Base-by-base conservation (phyloP, 2,888 invertebrate genomes). In the Achlya flavicornis region DNA sequence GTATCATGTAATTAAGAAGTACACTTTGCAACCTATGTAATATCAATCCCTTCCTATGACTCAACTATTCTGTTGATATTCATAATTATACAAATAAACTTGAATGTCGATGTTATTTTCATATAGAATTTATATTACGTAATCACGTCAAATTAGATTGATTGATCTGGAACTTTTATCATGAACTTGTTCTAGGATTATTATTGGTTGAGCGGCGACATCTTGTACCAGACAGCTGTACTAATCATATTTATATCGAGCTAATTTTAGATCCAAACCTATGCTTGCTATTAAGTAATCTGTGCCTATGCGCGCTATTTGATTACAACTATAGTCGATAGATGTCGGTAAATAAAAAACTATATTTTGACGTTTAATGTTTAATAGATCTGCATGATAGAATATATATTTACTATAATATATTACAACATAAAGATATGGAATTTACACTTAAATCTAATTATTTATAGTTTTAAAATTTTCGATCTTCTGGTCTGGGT, bases 401-500 rank as follows among this genome's bases (percentile, higher is more conserved):
- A 68, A 71, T 72, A 66, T 67, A 38, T 57, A 67, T 71, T 70
- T 66, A 69, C 66, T 53, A 48, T 66, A 67, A 70, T 66, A 64
- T 71, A 71, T 68, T 73, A 77, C 75, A 78, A 76, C 68, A 59
- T 69, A 61, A 65, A 71, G 63, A 74, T 71, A 77, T 68, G 70
- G 57, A 73, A 69, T 73, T 63, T 77, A 74, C 69, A 74, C 64
- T 66, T 77, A 75, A 63, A 41, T 63, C 71, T 80, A 69, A 65
- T 71, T 76, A 80, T 79, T 75, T 63, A 70, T 71, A 63, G 72
- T 79, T 85, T 73, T 81, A 64, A 63, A 65, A 58, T 68, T 77
- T 76, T 76, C 73, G 66, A 74, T 73, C 87, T 69, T 91, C 89
- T 66, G 92, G 86, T 79, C 95, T 87, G 1, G 95, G 94, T 60